Conservation (phyloP, 1,140 invertebrate genomes). For the Sarcophaga peregrina region DNA sequence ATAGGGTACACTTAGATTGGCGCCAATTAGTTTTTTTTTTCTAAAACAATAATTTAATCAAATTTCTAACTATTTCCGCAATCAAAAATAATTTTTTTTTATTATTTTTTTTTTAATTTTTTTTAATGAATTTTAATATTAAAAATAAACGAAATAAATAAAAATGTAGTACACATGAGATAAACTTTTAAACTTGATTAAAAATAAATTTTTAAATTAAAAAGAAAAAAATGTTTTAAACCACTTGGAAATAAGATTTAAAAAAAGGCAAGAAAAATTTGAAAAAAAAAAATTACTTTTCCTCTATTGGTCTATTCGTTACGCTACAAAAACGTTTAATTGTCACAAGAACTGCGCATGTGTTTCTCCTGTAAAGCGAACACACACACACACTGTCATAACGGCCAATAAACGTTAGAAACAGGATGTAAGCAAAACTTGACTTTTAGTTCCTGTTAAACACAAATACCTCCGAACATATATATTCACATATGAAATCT, state of each 20-base stretch:
- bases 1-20: not conserved
- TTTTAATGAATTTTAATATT: too few relatives aligned
- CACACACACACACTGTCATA: too few relatives aligned
- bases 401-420: too few relatives aligned
- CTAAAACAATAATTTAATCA: too few relatives aligned
- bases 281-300: not conserved
- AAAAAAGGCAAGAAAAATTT: not conserved
- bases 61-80: slow-evolving; percentile 1
- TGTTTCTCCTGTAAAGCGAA: too few relatives aligned
- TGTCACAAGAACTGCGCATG: slow-evolving; percentile 1
- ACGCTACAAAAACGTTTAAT: not conserved
- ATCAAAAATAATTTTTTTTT: not conserved
- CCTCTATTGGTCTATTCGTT: not conserved
- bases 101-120: not conserved
- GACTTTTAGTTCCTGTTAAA: too few relatives aligned
- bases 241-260: not conserved
- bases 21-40: not conserved
- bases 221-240: not conserved
- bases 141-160: too few relatives aligned
- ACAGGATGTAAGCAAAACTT: too few relatives aligned
- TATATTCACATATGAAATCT: too few relatives aligned
- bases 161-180: not conserved
- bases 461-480: too few relatives aligned
- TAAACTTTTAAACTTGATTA: slow-evolving; percentile 9
- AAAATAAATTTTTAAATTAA: not conserved